Conservation (phyloP, 2,113 vertebrate species). For the Neodon shergylaensis region DNA sequence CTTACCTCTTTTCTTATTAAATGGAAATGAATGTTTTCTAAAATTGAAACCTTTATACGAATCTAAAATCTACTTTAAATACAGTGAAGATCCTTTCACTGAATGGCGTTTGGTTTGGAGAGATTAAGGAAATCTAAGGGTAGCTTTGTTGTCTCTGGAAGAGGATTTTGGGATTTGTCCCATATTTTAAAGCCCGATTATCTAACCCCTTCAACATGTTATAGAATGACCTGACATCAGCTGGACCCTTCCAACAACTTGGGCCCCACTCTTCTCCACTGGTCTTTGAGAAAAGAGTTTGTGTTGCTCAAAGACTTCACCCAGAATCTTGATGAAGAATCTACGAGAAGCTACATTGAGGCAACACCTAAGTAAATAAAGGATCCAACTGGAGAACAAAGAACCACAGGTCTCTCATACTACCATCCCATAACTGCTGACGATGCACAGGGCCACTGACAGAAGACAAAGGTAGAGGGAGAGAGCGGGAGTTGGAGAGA, state of each 20-base stretch:
- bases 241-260: not conserved
- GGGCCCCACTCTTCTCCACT: not conserved
- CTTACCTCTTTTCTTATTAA: not conserved
- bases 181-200: not conserved
- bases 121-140: not conserved
- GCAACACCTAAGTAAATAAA: not conserved
- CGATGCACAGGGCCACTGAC: not conserved
- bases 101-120: fast-evolving
- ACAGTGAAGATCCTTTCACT: not conserved
- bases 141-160: not conserved
- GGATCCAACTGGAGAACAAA: fast-evolving
- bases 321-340: not conserved
- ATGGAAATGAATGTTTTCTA: not conserved
- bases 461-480: not conserved
- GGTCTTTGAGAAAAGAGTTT: not conserved
- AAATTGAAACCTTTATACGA: not conserved
- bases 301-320: not conserved
- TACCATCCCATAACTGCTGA: fast-evolving
- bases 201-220: not conserved
- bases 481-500: not conserved
- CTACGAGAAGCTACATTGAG: not conserved
- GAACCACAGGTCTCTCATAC: no score
- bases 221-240: no score
- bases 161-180: no score
- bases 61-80: not conserved